Evolutionary conservation across 92 coral and sea anemone species (phyloP), one percentile per base, ranked within the genome.

Genomic region (Zoanthus solanderi): DNA sequence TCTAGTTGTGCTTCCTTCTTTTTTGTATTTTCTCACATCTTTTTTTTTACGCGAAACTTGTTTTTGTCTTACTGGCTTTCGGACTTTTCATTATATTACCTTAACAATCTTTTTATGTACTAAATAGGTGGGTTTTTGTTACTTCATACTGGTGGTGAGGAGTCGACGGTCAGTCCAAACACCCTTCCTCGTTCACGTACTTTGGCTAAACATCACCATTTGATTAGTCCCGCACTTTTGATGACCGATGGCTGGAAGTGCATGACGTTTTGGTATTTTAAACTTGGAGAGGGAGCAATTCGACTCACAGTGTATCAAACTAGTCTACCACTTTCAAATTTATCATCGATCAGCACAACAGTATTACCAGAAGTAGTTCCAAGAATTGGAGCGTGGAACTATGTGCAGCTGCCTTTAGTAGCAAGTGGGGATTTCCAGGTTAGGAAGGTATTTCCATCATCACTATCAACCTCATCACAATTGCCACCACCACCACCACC

Each of bases 201-300:
- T 48, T 16, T 30, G 13, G 66, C 37, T 75, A 65, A 30, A 0
- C 1, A 53, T 9, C 45, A 65, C 44, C 9, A 46, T 5, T 46
- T 81, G 17, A 68, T 34, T 23, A 81, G 85, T 46, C 85, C 85
- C 9, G 71, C 66, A 29, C 73, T 81, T 66, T 60, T 74, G 47
- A 58, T 18, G 11, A 65, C 18, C 46, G 85, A 81, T 30, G 47
- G 47, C 23, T 81, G 75, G 85, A 76, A 32, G 13, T 76, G 81
- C 44, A 76, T 76, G 65, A 76, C 28, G 81, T 48, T 76, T 31
- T 76, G 81, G 81, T 76, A 76, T 32, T 7, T 29, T 9, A 46
- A 9, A 9, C 75, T 32, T 69, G 75, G 75, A 11, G 75, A 11
- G 44, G 75, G 75, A 13, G 31, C 42, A 2, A 34, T 30, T 30